Evolutionary conservation across 2,888 invertebrate species (phyloP).

Genomic region (Drosophila setosimentum): DNA sequence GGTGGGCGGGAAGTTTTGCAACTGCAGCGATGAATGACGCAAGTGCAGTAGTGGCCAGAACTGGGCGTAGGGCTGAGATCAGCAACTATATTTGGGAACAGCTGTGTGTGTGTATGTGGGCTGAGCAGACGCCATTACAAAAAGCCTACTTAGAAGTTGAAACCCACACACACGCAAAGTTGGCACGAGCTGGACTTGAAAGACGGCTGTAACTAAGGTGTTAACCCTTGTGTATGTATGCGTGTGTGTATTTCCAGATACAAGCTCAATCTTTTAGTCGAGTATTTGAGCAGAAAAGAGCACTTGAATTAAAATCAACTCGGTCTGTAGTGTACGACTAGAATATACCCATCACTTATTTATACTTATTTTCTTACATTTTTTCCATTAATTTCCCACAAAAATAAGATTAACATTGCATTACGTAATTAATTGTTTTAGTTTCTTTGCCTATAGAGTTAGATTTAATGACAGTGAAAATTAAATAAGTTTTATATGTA

Average conservation of each 20-base stretch:
- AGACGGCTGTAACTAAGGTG: conserved; percentile 54
- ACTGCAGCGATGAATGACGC: conserved; percentile 56
- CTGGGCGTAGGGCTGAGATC: conserved; percentile 56
- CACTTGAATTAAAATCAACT: conserved; percentile 47
- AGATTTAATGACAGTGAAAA: no score
- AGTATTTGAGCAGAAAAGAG: conserved; percentile 63
- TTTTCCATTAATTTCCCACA: not conserved
- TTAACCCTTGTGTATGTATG: conserved; percentile 45
- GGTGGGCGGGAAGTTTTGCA: conserved; percentile 6
- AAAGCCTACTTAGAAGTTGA: conserved; percentile 51
- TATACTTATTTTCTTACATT: not conserved
- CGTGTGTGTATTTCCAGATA: conserved; percentile 41
- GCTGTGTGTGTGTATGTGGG: conserved; percentile 53
- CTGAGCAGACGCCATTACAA: conserved; percentile 48
- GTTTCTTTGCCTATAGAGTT: not conserved
- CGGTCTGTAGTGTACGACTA: not conserved
- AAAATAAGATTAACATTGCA: not conserved
- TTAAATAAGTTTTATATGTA: no score
- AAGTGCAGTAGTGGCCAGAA: conserved; percentile 32
- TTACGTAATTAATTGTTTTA: not conserved
- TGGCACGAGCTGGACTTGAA: conserved; percentile 59
- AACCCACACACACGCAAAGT: conserved; percentile 40
- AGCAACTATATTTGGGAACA: conserved; percentile 22
- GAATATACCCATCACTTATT: not conserved
- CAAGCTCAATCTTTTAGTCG: conserved; percentile 64